Evolutionary conservation across 23 tunicate genomes (phyloP), one percentile per base, ranked within the genome.

Genomic region (Styela plicata): DNA sequence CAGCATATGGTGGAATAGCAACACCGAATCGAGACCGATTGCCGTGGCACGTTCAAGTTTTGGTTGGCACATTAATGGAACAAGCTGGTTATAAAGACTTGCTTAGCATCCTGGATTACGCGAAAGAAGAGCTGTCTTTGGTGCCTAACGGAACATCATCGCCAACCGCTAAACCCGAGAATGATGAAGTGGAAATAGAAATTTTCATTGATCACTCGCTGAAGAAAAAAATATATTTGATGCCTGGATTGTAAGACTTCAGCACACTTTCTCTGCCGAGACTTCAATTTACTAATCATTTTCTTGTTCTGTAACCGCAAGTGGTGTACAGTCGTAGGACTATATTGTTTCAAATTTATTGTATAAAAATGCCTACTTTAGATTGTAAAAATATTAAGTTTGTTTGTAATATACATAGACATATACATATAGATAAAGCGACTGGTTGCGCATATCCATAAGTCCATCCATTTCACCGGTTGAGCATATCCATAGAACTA

Each of bases 241-340:
- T 85, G 89, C 96, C 96, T 0, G 96, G 96, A 29, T 27, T 85
- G 3, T 85, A 69, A 61, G n/a, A n/a, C n/a, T n/a, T n/a, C n/a
- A n/a, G n/a, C n/a, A n/a, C n/a, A n/a, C n/a, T n/a, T n/a, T n/a
- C n/a, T n/a, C n/a, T n/a, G n/a, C n/a, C 33, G 36, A 3, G 5
- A 35, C 36, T 69, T 69, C 33, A 69, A 69, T 31, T 3, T 69
- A 31, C 31, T 7, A 35, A 33, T 2, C n/a, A 61, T 61, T 5
- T 2, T 10, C 69, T 22, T 78, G 20, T 24, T 24, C 79, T 2
- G 2, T 29, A 33, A 31, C 35, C 13, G 21, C n/a, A n/a, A n/a
- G n/a, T n/a, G n/a, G n/a, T n/a, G n/a, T n/a, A n/a, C n/a, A n/a
- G n/a, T n/a, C n/a, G n/a, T n/a, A n/a, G n/a, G n/a, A n/a, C n/a